Evolutionary conservation across 2,797 vertebrate genomes (phyloP), one percentile per base, ranked within the genome.

Genomic region (Chaenodraco wilsoni): DNA sequence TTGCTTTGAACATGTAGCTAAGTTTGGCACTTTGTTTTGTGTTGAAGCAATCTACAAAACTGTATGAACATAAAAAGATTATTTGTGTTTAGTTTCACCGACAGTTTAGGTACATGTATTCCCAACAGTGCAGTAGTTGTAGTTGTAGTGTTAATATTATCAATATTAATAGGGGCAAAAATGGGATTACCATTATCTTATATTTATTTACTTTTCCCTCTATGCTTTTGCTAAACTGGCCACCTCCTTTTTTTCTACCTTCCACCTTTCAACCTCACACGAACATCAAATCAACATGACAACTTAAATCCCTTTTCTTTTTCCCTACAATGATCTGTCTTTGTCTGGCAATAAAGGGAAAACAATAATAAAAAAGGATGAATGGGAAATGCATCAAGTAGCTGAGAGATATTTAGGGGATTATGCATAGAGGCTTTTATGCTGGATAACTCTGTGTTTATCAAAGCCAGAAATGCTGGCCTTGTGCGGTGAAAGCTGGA

Each of bases 381-480:
- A 56, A 46, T 60, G 44, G 27, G 16, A 48, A 51, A 73, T n/a
- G 49, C 54, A 66, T 50, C 31, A 73, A 73, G 68, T 13, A 65
- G 57, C 45, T 15, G 37, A 48, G 31, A 68, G 44, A 62, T 70
- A 70, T 63, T 48, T 46, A 33, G 17, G 13, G 41, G 57, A 69
- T 72, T 57, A 69, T 64, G 49, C 58, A 41, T 0, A 33, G 21
- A 60, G 72, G 50, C 54, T 62, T 65, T 52, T 41, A 27, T 52
- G 67, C 10, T 46, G 51, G 50, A 62, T 57, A 51, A 70, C 23
- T 23, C 23, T 69, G 8, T 66, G 21, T 67, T 68, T 58, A 63
- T 61, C 17, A 65, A 65, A 71, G 15, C 43, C 50, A 69, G 45
- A 83, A 55, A 8, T 52, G 60, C 49, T 72, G 56, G 27, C 64